Evolutionary conservation across 2,113 vertebrate species (phyloP), one percentile per base, ranked within the genome.

Genomic region (Calidris pygmaea): DNA sequence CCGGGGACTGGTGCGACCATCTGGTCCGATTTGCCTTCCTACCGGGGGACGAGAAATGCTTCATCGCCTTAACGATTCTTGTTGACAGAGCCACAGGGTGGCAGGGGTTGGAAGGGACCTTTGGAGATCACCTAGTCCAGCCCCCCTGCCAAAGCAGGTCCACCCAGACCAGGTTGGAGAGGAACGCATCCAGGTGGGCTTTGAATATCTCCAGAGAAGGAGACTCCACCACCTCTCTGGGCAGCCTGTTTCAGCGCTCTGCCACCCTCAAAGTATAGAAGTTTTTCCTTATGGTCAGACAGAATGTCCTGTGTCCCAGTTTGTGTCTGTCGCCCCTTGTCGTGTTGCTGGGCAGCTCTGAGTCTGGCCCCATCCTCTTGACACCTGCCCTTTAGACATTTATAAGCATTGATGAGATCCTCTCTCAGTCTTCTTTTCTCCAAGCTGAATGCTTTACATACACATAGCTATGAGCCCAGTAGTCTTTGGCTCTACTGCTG

Each of bases 391-490:
- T 27, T 62, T 62, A 62, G 35, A 17, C 15, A 37, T 62, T 37
- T 62, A 37, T 37, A 37, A 23, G 35, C 35, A 27, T 39, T 39
- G 24, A 27, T 62, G 60, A 62, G 10, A 39, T 16, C 59, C 35
- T 24, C 35, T 24, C 23, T 26, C 22, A 24, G 17, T 39, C 10
- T 37, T 37, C n/a, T 37, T 16, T 12, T 27, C 60, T 62, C 35
- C 10, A 10, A n/a, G n/a, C n/a, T 35, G n/a, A 35, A 35, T 9
- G n/a, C 9, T 6, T 24, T 65, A 3, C 3, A 1, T 5, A 3
- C 50, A 3, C 6, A 0, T 7, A 75, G 24, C 30, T n/a, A 0
- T 13, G 18, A 27, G 30, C 12, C 0, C 14, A 4, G 2, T 4
- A 6, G 47, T 12, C 18, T 60, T 43, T 48, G 23, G 17, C 20